Evolutionary conservation across 2,888 invertebrate species (phyloP).

Genomic region (Diaphora mendica): DNA sequence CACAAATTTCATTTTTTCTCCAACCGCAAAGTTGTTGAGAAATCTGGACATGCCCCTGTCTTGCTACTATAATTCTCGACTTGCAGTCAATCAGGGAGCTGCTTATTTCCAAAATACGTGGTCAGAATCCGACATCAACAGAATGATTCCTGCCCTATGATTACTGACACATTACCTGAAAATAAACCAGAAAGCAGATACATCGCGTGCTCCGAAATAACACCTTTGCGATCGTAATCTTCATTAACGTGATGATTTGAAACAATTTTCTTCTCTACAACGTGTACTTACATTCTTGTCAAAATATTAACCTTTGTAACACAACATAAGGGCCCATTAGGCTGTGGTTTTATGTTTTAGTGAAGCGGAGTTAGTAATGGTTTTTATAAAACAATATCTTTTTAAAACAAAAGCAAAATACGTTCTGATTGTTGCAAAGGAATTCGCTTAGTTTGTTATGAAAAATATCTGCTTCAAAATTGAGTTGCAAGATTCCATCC

Average conservation of each 20-base stretch:
- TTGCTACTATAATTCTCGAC: background rate
- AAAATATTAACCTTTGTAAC: slow-evolving; percentile 52
- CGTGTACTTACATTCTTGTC: slow-evolving; percentile 40
- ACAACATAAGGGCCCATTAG: slow-evolving; percentile 22
- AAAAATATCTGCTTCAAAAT: too few relatives aligned
- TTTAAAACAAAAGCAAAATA: background rate
- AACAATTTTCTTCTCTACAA: slow-evolving; percentile 41
- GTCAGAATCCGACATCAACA: slow-evolving; percentile 1
- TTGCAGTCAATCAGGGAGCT: background rate
- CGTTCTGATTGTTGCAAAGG: too few relatives aligned
- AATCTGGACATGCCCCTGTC: background rate
- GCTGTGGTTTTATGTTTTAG: background rate
- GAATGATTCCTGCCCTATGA: background rate
- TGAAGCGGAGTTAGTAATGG: background rate
- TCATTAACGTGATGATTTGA: slow-evolving; percentile 39
- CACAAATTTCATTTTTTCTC: background rate
- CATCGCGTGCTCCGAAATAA: slow-evolving; percentile 34
- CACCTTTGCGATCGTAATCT: slow-evolving; percentile 33
- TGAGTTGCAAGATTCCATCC: too few relatives aligned
- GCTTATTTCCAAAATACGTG: background rate
- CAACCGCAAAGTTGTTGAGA: background rate
- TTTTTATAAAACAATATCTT: background rate
- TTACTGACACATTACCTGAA: slow-evolving; percentile 12
- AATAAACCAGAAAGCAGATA: slow-evolving; percentile 4
- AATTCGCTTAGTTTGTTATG: too few relatives aligned